Base-by-base conservation (phyloP, 92 coral and sea anemone genomes). In the Virgularia gustaviana region DNA sequence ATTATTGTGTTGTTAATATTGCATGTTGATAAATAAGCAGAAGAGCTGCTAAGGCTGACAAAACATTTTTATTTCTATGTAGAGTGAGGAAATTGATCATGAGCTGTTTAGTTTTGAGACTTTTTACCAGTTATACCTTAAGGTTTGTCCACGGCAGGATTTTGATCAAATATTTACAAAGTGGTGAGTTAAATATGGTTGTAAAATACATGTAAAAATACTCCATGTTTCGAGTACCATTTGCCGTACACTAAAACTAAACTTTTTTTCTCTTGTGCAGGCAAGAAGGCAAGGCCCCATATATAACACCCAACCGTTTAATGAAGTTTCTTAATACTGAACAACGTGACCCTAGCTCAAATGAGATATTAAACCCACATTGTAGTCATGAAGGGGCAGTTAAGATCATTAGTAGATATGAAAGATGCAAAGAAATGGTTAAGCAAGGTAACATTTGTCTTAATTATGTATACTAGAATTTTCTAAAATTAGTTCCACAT, bases 211-310 rank as follows among this genome's bases (percentile, higher is more conserved):
- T n/a, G n/a, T n/a, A n/a, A n/a, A n/a, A n/a, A n/a, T n/a, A n/a
- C n/a, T n/a, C n/a, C n/a, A n/a, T n/a, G n/a, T n/a, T n/a, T n/a
- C n/a, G n/a, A n/a, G n/a, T n/a, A n/a, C n/a, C n/a, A n/a, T n/a
- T n/a, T n/a, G n/a, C n/a, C n/a, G n/a, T n/a, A n/a, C n/a, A n/a
- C n/a, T n/a, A n/a, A n/a, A n/a, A n/a, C n/a, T n/a, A n/a, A n/a
- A 20, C 36, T 34, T 4, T 37, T 23, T 39, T 11, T 25, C 37
- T 22, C 61, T 16, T 57, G 12, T 53, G n/a, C 65, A 89, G 99
- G 96, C 94, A 96, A 63, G 95, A 88, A 20, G 99, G 99, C n/a
- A 81, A 86, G 64, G 94, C 96, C 16, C 99, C 96, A 0, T 85
- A 83, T 56, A 78, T 94, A 19, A 81, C 88, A 32, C 87, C 85